Percentiles rank a stretch among this genome's conserved stretches.
These are phyloP conservation scores for Genyomyrus donnyi DNA, from an alignment of 2,113 vertebrate species.

Conservation along the genomic window DNA sequence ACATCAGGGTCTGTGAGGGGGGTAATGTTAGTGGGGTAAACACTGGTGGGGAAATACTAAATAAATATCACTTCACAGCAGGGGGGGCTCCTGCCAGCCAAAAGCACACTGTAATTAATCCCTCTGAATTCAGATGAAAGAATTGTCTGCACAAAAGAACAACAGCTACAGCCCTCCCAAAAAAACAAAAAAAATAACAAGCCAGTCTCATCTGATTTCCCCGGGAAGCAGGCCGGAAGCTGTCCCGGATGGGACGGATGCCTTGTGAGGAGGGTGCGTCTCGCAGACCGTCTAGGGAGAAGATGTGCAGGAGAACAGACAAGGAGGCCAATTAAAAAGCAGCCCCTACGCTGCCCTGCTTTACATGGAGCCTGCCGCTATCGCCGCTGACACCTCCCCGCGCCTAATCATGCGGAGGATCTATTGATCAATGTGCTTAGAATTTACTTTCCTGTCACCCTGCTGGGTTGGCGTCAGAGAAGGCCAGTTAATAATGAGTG, in stretches of 20 bases:
- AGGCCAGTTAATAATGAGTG: conserved; percentile 40
- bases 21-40: conserved; percentile 2
- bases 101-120: conserved; percentile 39
- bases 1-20: not conserved
- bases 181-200: not conserved
- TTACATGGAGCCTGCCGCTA: conserved; percentile 31
- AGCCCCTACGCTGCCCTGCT: conserved; percentile 18
- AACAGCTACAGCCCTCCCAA: conserved; percentile 11
- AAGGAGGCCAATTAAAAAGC: not conserved
- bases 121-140: conserved; percentile 35
- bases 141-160: conserved; percentile 25
- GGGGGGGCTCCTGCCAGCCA: conserved; percentile 20
- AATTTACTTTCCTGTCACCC: conserved; percentile 29
- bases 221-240: not conserved
- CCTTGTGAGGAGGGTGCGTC: not conserved
- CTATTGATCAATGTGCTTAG: conserved; percentile 47
- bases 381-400: conserved; percentile 38
- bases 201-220: not conserved
- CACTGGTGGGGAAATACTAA: conserved; percentile 25
- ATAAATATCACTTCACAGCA: conserved; percentile 27
- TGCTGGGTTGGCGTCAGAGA: not conserved
- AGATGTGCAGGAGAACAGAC: not conserved
- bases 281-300: too few species aligned
- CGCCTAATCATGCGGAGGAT: conserved; percentile 48
- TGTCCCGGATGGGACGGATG: not conserved